Evolutionary conservation across 1,140 invertebrate species (phyloP).

Genomic region (Globodera rostochiensis): DNA sequence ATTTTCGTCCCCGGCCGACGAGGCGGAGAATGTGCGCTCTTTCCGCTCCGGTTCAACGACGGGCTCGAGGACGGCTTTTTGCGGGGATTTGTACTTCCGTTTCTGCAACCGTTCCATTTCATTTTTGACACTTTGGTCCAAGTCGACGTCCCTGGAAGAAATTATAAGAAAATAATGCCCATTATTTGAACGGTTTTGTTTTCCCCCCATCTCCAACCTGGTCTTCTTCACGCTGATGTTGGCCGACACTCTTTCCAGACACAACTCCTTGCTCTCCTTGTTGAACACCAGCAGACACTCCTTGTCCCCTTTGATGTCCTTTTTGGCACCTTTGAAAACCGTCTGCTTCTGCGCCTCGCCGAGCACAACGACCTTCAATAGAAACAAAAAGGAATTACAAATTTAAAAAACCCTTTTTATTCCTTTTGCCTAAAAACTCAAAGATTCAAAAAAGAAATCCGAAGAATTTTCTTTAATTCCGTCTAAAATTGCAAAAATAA

Average conservation of each 20-base stretch:
- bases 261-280: constrained; percentile 2
- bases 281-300: constrained; percentile 24
- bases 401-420: neutral
- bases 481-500: no score
- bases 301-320: constrained; percentile 27
- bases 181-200: neutral
- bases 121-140: constrained; percentile 3
- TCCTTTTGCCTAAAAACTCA: no score
- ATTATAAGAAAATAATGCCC: neutral
- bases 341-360: constrained; percentile 20
- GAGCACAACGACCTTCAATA: constrained; percentile 18
- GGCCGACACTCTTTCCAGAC: constrained; percentile 23
- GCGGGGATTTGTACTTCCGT: neutral
- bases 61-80: constrained; percentile 1
- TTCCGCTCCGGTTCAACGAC: constrained; percentile 11
- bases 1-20: constrained; percentile 14
- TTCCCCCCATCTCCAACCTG: neutral
- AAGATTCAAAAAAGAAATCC: no score
- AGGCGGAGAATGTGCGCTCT: constrained; percentile 21
- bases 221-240: constrained; percentile 30
- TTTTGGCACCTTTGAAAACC: constrained; percentile 22
- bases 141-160: neutral
- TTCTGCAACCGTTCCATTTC: constrained; percentile 24
- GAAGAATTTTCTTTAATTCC: no score
- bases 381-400: neutral